Conservation (phyloP, 2,113 vertebrate species). For the Engystomops pustulosus region DNA sequence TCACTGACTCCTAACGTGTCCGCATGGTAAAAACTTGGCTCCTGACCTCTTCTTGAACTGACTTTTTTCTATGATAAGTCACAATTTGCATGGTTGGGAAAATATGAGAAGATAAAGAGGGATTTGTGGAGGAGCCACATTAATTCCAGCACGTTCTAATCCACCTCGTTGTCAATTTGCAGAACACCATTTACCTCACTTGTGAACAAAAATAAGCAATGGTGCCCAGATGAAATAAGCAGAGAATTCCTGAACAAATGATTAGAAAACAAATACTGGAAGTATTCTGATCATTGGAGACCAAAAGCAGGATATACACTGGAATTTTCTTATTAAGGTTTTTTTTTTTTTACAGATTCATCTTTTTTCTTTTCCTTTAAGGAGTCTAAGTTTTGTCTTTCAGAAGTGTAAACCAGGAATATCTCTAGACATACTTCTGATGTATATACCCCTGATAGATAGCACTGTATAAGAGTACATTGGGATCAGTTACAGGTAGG, state of each 20-base stretch:
- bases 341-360: not conserved
- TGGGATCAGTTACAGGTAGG: no score
- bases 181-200: slow-evolving; percentile 21
- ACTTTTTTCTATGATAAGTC: slow-evolving; percentile 30
- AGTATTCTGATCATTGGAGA: slow-evolving; percentile 1
- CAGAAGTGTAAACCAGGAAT: no score
- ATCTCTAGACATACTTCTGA: no score
- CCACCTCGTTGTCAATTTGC: slow-evolving; percentile 32
- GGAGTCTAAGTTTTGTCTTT: not conserved
- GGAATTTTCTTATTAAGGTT: not conserved
- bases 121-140: slow-evolving; percentile 32
- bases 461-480: no score
- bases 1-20: slow-evolving; percentile 10
- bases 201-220: slow-evolving; percentile 34
- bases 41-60: slow-evolving; percentile 38
- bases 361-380: not conserved
- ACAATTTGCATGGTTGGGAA: slow-evolving; percentile 36
- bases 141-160: slow-evolving; percentile 38
- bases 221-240: not conserved
- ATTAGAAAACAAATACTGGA: slow-evolving; percentile 40
- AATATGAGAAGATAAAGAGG: slow-evolving; percentile 39
- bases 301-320: not conserved
- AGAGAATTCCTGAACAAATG: slow-evolving; percentile 15
- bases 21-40: slow-evolving; percentile 1
- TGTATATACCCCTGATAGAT: no score